These are phyloP conservation scores for Podilymbus podiceps DNA, from an alignment of 2,113 vertebrate genomes.

Conservation along the genomic window DNA sequence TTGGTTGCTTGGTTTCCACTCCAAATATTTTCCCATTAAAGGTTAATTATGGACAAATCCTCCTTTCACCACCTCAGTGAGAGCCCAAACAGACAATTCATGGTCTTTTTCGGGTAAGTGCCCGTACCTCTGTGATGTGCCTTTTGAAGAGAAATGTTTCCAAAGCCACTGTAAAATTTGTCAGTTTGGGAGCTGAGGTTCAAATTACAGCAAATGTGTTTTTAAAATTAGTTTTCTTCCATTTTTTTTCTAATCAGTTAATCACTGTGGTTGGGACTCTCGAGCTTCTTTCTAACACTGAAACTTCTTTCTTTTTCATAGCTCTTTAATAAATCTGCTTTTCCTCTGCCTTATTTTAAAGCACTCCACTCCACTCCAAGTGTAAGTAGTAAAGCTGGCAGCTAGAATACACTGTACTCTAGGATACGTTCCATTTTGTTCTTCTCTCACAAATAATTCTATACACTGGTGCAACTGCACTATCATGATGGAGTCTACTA, in stretches of 20 bases:
- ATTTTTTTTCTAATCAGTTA: neutral
- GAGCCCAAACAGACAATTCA: neutral
- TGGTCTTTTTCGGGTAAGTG: accelerated
- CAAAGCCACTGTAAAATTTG: neutral
- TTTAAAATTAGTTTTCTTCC: neutral
- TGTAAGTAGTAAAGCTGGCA: neutral
- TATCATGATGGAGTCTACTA: neutral
- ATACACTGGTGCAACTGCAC: neutral
- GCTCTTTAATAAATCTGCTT: neutral
- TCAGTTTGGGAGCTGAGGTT: neutral
- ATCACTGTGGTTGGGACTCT: accelerated
- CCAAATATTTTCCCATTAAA: neutral
- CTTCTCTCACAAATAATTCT: neutral
- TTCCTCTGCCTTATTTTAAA: neutral
- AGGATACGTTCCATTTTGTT: neutral
- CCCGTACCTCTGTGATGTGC: neutral
- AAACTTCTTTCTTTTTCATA: neutral
- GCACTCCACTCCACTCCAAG: neutral
- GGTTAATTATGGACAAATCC: neutral
- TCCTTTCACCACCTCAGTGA: neutral
- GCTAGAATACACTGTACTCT: accelerated
- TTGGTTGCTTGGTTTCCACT: neutral
- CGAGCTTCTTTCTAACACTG: neutral
- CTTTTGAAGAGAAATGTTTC: neutral
- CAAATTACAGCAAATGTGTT: neutral